These are phyloP conservation scores for Florisuga fusca DNA, from an alignment of 2,797 vertebrate species.

Conservation along the genomic window DNA sequence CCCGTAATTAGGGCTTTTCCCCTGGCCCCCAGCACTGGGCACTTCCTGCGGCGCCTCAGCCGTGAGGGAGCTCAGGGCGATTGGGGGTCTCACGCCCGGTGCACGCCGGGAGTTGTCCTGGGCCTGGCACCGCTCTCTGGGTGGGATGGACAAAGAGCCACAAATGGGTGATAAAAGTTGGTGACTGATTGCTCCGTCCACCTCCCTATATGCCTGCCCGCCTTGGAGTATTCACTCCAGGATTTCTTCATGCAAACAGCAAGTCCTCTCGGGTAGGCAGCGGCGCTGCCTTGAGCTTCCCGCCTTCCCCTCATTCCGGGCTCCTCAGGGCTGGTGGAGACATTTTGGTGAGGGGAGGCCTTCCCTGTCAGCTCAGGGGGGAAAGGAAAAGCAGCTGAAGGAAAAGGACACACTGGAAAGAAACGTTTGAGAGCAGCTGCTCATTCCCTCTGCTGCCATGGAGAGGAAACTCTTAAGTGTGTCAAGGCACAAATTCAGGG, in stretches of 20 bases:
- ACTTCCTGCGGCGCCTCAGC: too few species aligned
- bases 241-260: background rate
- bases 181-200: background rate
- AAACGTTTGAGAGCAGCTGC: background rate
- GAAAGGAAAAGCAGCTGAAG: background rate
- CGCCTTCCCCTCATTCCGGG: background rate
- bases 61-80: background rate
- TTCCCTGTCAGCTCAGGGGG: background rate
- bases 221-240: background rate
- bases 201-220: rapidly evolving
- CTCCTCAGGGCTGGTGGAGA: background rate
- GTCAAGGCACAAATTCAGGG: background rate
- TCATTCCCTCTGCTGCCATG: background rate
- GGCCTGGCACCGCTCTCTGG: too few species aligned
- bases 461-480: background rate
- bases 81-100: too few species aligned
- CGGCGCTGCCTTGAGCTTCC: background rate
- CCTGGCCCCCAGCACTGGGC: rapidly evolving
- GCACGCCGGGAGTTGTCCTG: too few species aligned
- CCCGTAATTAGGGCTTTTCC: rapidly evolving
- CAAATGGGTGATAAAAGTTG: background rate
- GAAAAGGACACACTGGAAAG: background rate
- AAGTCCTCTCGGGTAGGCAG: background rate
- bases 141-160: background rate
- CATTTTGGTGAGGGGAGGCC: background rate